Evolutionary conservation across 2,113 vertebrate species (phyloP), one percentile per base, ranked within the genome.

Genomic region (Melanostigma gelatinosum): DNA sequence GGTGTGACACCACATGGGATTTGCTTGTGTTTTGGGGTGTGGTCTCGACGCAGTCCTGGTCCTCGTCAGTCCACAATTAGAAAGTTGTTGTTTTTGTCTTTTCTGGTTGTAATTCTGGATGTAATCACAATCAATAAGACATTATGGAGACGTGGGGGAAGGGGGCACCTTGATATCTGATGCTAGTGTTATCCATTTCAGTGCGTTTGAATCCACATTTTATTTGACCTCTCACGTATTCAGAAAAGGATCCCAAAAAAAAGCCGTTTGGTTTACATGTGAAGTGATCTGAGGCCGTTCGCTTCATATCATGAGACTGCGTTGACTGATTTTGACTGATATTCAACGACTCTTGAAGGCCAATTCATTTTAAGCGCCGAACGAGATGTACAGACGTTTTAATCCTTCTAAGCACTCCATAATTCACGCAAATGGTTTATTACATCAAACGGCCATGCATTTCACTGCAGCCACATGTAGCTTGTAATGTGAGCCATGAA

Each of bases 1-100:
- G 83, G 91, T 83, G 86, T 87, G 81, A 89, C 83, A 89, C 85
- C 85, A 83, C 85, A 86, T 89, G 91, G 81, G 90, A 90, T 85
- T 92, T 85, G 83, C 67, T 85, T 38, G 80, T 87, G 81, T 91
- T 87, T 82, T 73, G 79, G 89, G 90, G 89, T 75, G 88, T 79
- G 90, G 85, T 72, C 66, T 84, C n/a, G 36, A 34, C 5, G 4
- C 74, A 48, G 76, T n/a, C 58, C 64, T 81, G 46, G 42, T 88
- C 54, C 36, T 32, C 12, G 7, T 42, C 72, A 57, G 40, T 5
- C 27, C 12, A 5, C 27, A 18, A 32, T 82, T 52, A 54, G 16
- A 61, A 84, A 84, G 83, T 85, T 75, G 70, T 74, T 50, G 48
- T 81, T 79, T 79, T 9, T 67, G 29, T 55, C 40, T 50, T 7